Evolutionary conservation across 1,140 invertebrate species (phyloP), one percentile per base, ranked within the genome.

Genomic region (Heliconius hewitsoni): DNA sequence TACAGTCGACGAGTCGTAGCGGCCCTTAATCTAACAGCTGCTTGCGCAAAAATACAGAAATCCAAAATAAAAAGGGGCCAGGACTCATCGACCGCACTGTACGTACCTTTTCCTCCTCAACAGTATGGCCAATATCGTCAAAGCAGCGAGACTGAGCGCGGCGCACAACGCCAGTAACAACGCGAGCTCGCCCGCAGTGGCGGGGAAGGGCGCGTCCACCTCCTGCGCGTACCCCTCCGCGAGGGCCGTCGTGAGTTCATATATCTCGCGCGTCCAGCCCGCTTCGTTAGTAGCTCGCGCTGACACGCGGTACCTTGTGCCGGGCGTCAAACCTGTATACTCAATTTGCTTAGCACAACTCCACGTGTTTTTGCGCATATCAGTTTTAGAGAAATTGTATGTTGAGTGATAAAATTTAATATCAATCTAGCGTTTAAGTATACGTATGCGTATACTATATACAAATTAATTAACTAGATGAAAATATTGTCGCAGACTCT

Each of bases 131-230:
- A 94, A 76, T 86, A 94, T 94, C 11, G 93, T 94, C 0, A 94
- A 82, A 0, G 93, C 93, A 3, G 93, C 93, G 0, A 94, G 82
- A 11, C 92, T 93, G 9, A 94, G 66, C 30, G 91, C 91, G 8
- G 93, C 93, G 81, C 93, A 94, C 2, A 94, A 52, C 1, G 92
- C 93, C n/a, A 94, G 79, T 39, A 94, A 70, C 42, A 94, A 72
- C 0, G 93, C 92, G 13, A 93, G 75, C 71, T 94, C 93, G 0
- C 91, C 93, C 1, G 93, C 91, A 0, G 93, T 93, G 0, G 92
- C 93, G 0, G 93, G 92, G 78, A 94, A 94, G 0, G 93, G 92
- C 1, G 92, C 93, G 74, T 93, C 93, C 11, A 93, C 92, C 79
- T 94, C 93, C 72, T 92, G 90, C 3, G 93, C 91, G n/a, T 89